These are phyloP conservation scores for Drosophila parvula DNA, from an alignment of 1,140 invertebrate species.

Conservation along the genomic window DNA sequence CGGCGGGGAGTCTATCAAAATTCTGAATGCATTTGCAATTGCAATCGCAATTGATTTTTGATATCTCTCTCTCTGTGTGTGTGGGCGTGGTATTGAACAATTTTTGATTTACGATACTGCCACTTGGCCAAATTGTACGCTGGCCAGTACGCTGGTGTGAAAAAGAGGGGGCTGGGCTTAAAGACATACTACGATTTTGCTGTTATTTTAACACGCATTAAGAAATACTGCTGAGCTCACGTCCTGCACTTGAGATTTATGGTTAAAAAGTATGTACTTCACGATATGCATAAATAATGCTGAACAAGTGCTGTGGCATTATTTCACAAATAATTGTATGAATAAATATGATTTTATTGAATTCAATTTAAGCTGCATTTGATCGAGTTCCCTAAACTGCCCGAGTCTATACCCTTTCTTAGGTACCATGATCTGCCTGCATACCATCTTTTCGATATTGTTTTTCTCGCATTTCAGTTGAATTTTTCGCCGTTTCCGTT, in stretches of 20 bases:
- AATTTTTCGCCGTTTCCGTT: conserved; percentile 57
- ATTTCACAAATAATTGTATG: conserved; percentile 16
- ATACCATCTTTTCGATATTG: no score
- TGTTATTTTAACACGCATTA: conserved; percentile 23
- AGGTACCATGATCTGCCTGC: not conserved
- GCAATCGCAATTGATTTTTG: conserved; percentile 67
- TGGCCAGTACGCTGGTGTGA: conserved; percentile 3
- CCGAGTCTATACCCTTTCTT: not conserved
- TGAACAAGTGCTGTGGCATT: not conserved
- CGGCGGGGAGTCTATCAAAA: conserved; percentile 70
- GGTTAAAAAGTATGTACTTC: not conserved
- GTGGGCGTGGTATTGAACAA: conserved; percentile 56
- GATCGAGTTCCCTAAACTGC: not conserved
- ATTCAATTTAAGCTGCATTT: conserved; percentile 2
- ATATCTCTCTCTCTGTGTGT: conserved; percentile 38
- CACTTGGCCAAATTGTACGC: conserved; percentile 39
- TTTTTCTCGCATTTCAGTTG: not conserved
- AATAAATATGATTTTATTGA: conserved; percentile 5
- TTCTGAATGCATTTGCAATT: conserved; percentile 67
- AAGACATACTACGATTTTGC: conserved; percentile 3
- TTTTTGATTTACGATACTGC: conserved; percentile 67
- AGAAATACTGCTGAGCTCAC: conserved; percentile 27
- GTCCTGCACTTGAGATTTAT: conserved; percentile 22
- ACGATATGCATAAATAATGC: conserved; percentile 21
- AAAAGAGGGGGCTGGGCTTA: conserved; percentile 5